Evolutionary conservation across 2,797 vertebrate species (phyloP).

Genomic region (Chaetophractus vellerosus): DNA sequence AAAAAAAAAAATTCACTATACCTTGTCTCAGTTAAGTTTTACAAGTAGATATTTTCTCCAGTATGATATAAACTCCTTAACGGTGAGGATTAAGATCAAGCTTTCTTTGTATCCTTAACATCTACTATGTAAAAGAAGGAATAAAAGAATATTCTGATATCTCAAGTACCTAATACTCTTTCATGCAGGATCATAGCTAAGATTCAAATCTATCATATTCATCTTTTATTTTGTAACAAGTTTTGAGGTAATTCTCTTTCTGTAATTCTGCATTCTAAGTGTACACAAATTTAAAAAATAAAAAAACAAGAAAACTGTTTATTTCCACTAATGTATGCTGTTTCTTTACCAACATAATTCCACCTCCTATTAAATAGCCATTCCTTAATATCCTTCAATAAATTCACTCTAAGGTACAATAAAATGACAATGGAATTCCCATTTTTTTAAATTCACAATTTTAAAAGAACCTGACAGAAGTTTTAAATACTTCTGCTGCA

Average conservation of each 20-base stretch:
- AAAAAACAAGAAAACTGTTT: not conserved
- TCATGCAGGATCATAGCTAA: not conserved
- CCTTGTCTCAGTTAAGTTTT: not conserved
- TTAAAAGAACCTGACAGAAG: constrained; percentile 41
- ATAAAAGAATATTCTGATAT: not conserved
- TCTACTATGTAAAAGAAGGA: not conserved
- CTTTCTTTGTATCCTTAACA: not conserved
- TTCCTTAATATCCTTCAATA: constrained; percentile 41
- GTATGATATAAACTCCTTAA: not conserved
- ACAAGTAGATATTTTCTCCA: not conserved
- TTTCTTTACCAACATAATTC: constrained; percentile 23
- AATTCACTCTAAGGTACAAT: not conserved
- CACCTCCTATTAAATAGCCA: not conserved
- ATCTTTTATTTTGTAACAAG: not conserved
- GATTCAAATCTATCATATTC: not conserved
- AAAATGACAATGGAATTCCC: not conserved
- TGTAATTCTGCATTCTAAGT: not conserved
- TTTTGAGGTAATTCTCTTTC: not conserved
- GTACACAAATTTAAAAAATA: not conserved
- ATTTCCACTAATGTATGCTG: not conserved
- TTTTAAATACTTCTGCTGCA: constrained; percentile 44
- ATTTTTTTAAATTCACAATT: constrained; percentile 36
- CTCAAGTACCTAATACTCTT: not conserved
- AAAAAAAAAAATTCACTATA: not conserved
- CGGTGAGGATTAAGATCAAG: not conserved